Evolutionary conservation across 2,797 vertebrate species (phyloP).

Genomic region (Brachymystax lenok): DNA sequence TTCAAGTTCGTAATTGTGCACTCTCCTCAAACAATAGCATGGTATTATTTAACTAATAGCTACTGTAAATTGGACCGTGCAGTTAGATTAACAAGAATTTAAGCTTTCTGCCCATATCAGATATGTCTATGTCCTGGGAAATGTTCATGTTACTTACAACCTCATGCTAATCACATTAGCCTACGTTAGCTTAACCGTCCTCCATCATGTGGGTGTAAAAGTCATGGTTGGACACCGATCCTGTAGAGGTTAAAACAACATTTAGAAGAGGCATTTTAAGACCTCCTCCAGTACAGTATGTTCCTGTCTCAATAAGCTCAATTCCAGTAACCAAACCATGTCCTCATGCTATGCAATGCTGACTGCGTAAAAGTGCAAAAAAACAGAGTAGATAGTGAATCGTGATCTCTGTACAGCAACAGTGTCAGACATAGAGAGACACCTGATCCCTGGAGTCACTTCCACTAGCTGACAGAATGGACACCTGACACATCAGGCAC

Average conservation of each 20-base stretch:
- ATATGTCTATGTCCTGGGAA: too few relatives aligned
- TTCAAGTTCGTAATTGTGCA: too few relatives aligned
- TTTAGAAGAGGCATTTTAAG: background rate
- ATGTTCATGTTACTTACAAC: too few relatives aligned
- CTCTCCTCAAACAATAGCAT: too few relatives aligned
- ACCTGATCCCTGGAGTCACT: slow-evolving; percentile 28
- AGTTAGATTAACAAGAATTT: too few relatives aligned
- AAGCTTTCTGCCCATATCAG: too few relatives aligned
- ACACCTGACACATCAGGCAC: slow-evolving; percentile 42
- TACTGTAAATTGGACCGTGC: too few relatives aligned
- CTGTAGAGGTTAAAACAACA: background rate
- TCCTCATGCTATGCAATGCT: background rate
- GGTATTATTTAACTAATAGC: too few relatives aligned
- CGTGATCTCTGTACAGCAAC: background rate
- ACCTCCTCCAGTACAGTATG: background rate
- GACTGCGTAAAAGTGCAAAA: background rate
- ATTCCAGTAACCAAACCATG: background rate
- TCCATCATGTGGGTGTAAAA: too few relatives aligned
- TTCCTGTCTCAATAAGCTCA: background rate
- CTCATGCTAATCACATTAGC: too few relatives aligned
- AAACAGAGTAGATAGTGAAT: background rate
- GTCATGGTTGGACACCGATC: too few relatives aligned
- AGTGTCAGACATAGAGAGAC: slow-evolving; percentile 12
- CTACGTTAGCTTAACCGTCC: too few relatives aligned
- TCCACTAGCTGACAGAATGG: slow-evolving; percentile 34